Percentiles rank a stretch among this genome's conserved stretches.
Evolutionary conservation across 2,797 vertebrate genomes (phyloP).

Genomic region (Mormyrus hasselquistii): DNA sequence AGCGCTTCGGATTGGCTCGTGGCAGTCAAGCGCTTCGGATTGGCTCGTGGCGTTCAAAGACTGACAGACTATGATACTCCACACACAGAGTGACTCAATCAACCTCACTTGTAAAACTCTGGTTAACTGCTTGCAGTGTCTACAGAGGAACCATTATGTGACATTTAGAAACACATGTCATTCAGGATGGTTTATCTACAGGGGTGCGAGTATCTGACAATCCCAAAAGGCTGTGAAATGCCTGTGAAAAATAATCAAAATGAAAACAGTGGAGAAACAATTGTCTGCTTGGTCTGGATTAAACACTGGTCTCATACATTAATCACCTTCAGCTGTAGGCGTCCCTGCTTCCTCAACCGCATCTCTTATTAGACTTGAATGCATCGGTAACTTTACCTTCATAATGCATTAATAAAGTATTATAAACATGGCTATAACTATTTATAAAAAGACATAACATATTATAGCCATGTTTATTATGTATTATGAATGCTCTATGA

Average conservation of each 20-base stretch:
- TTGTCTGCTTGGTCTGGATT: background rate
- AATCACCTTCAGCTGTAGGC: background rate
- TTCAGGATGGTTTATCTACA: background rate
- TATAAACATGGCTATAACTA: background rate
- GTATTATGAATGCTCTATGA: background rate
- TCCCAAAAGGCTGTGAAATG: slow-evolving; percentile 4
- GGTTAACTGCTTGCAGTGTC: background rate
- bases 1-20: too few relatives aligned
- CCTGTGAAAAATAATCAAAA: background rate
- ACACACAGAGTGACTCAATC: background rate
- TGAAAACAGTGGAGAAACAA: background rate
- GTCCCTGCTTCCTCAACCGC: background rate
- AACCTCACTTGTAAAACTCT: background rate
- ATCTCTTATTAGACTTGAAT: background rate
- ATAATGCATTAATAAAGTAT: background rate
- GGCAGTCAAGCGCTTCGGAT: too few relatives aligned
- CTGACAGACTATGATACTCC: background rate
- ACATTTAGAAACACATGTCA: background rate
- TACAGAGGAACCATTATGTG: background rate
- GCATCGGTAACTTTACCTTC: background rate
- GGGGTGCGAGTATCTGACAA: background rate
- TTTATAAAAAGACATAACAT: background rate
- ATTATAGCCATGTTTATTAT: background rate
- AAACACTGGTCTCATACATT: background rate
- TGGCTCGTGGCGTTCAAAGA: background rate